Base-by-base conservation (phyloP, 2,113 vertebrate genomes). In the Oryzias celebensis region DNA sequence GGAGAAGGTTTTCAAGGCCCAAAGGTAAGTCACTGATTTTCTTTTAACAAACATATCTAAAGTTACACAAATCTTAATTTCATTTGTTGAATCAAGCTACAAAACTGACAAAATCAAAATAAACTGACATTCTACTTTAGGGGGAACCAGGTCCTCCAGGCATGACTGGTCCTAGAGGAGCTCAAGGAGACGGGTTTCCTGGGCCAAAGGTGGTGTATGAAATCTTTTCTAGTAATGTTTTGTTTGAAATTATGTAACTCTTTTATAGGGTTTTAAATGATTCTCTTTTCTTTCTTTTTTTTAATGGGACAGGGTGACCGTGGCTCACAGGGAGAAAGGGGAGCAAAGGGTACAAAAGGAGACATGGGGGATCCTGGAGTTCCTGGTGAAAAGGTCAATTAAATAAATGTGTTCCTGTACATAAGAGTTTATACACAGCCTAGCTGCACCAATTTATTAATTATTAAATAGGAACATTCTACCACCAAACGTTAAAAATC, bases 1-100 rank as follows among this genome's bases (percentile, higher is more conserved):
- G 95, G 95, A 57, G 93, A 94, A 83, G 93, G 94, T 61, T 87
- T 94, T 85, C 95, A 95, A 88, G 95, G 95, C 49, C 83, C 85
- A 73, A 97, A 96, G 93, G 95, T 95, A 92, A 71, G 56, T 49
- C 36, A 5, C 2, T 23, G 17, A 8, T 70, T 55, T 48, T 3
- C 42, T 31, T n/a, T 52, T 44, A 16, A 41, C 8, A 22, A 66
- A 24, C 23, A 50, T 31, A 26, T 48, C 16, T 52, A 14, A 77
- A 57, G 43, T 8, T 3, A 12, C 10, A 36, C 10, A 36, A 3
- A 36, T 36, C 36, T 10, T 36, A 36, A 36, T 36, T 28, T 6
- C 15, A 18, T 47, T 7, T 7, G 4, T 47, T 48, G 8, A 12
- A 12, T 48, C 12, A 22, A 58, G 7, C 46, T 12, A 53, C n/a